phyloP scores from a whole-genome alignment of 2,797 vertebrate species.

The Hydrophis major region DNA sequence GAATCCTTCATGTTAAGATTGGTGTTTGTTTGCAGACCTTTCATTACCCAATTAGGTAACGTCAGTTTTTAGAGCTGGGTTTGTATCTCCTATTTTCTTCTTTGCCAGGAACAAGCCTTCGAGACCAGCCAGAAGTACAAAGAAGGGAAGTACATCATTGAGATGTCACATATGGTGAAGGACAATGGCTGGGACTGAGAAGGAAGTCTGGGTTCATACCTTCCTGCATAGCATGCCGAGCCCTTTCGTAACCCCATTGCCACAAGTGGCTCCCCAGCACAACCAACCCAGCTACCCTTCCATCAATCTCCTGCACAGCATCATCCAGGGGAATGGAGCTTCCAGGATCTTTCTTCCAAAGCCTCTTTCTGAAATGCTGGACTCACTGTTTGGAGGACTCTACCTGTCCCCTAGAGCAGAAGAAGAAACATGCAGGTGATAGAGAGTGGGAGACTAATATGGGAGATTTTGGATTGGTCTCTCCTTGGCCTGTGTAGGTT shows the following conservation, averaged over 20 bases:
- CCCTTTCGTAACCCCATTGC: constrained; percentile 42
- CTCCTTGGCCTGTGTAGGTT: background rate
- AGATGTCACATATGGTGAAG: constrained; percentile 72
- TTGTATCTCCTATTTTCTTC: background rate
- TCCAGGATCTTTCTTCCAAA: constrained; percentile 31
- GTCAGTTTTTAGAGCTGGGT: background rate
- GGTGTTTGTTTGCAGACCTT: background rate
- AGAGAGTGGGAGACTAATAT: background rate
- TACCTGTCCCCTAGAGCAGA: background rate
- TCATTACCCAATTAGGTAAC: background rate
- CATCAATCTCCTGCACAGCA: constrained; percentile 30
- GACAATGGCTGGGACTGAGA: constrained; percentile 72
- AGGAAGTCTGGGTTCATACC: constrained; percentile 50
- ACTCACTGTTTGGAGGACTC: constrained; percentile 11
- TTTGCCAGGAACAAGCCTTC: constrained; percentile 67
- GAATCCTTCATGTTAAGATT: background rate
- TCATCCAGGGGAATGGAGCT: constrained; percentile 23
- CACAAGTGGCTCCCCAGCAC: constrained; percentile 58
- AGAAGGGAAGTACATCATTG: constrained; percentile 72
- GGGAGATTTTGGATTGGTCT: constrained; percentile 4
- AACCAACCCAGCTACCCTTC: constrained; percentile 47
- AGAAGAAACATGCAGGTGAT: background rate
- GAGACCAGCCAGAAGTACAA: constrained; percentile 74
- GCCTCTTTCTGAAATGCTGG: constrained; percentile 21
- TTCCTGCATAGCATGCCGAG: constrained; percentile 56